Conservation (phyloP, 2,888 invertebrate genomes). For the Ichneumoninae sp. region DNA sequence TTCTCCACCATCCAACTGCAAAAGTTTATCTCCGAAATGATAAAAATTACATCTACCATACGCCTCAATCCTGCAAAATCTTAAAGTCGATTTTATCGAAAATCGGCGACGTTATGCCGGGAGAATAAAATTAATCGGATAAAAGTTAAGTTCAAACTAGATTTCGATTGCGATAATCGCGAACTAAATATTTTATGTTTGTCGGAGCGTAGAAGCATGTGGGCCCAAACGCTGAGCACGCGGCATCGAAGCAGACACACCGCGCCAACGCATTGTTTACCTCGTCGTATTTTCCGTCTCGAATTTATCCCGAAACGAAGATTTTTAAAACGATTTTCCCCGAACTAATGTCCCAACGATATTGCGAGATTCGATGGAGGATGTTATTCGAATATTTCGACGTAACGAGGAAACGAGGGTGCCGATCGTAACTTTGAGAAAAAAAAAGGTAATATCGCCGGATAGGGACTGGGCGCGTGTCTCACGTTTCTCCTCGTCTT, state of each 20-base stretch:
- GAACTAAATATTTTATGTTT: not conserved
- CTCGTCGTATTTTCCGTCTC: constrained; percentile 8
- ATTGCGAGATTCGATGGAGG: not conserved
- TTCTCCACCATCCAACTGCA: not conserved
- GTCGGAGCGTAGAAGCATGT: constrained; percentile 6
- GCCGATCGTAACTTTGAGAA: not conserved
- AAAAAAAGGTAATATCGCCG: constrained; percentile 32
- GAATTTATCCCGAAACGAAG: not conserved
- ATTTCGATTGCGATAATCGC: not conserved
- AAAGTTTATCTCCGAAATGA: not conserved
- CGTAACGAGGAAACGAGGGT: not conserved
- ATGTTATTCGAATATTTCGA: constrained; percentile 1
- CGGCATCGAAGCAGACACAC: constrained; percentile 50
- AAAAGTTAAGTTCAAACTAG: not conserved
- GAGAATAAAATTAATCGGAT: not conserved
- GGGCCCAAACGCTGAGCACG: constrained; percentile 40
- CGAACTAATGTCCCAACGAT: not conserved
- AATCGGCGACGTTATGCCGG: too few relatives aligned
- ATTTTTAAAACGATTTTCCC: not conserved
- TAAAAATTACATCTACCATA: not conserved
- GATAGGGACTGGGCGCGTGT: constrained; percentile 65
- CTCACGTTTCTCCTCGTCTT: constrained; percentile 35
- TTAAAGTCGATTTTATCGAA: not conserved
- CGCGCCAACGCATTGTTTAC: constrained; percentile 63
- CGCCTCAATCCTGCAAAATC: not conserved